Evolutionary conservation across 2,113 vertebrate species (phyloP).

Genomic region (Poeciliopsis prolifica): DNA sequence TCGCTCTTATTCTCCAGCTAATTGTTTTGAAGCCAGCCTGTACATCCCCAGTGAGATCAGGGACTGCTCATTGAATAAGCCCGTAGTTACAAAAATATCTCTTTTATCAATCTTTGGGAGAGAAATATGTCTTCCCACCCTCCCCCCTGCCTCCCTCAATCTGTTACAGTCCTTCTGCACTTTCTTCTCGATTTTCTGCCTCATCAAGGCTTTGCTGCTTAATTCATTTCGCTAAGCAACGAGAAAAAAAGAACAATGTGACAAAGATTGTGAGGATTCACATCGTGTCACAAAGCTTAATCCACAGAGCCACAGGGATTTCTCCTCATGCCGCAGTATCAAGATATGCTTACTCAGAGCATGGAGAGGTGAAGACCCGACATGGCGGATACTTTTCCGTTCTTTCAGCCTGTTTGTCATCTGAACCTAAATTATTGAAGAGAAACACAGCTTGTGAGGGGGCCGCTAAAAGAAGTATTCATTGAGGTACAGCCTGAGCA

Average conservation of each 20-base stretch:
- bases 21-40: constrained; percentile 77
- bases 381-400: constrained; percentile 36
- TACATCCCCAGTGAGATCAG: constrained; percentile 69
- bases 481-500: constrained; percentile 37
- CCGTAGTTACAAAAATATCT: constrained; percentile 74
- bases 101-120: constrained; percentile 74
- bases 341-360: constrained; percentile 59
- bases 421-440: constrained; percentile 31
- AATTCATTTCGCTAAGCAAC: constrained; percentile 55
- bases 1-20: constrained; percentile 73
- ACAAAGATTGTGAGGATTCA: constrained; percentile 61
- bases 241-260: constrained; percentile 42
- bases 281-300: constrained; percentile 67
- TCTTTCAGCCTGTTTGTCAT: constrained; percentile 40
- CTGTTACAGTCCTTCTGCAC: constrained; percentile 30
- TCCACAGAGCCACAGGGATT: constrained; percentile 57
- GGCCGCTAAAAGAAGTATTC: constrained; percentile 30
- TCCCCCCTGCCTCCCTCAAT: constrained; percentile 34
- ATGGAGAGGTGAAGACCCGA: constrained; percentile 41
- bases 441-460: constrained; percentile 22
- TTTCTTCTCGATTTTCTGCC: constrained; percentile 40
- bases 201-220: constrained; percentile 47
- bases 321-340: constrained; percentile 38
- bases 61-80: constrained; percentile 71
- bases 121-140: constrained; percentile 53